phyloP scores from a whole-genome alignment of 2,797 vertebrate genomes.

The Thalassophryne amazonica region DNA sequence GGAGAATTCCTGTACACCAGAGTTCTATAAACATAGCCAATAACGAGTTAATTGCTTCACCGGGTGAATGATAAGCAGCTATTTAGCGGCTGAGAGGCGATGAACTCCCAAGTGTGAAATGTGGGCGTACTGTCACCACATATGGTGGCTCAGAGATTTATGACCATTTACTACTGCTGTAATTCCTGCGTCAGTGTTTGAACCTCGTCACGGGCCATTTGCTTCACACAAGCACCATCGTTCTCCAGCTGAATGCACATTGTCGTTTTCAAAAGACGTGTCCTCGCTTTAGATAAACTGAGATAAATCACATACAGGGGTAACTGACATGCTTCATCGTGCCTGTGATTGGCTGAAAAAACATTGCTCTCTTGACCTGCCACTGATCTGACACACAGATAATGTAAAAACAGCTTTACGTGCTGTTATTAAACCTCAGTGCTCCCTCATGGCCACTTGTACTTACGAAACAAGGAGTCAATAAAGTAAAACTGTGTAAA shows the following conservation, averaged over 20 bases:
- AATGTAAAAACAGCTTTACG: background rate
- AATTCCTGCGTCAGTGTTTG: conserved; percentile 57
- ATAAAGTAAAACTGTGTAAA: too few species aligned
- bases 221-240: conserved; percentile 68
- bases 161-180: conserved; percentile 61
- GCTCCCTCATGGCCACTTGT: too few species aligned
- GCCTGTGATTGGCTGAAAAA: conserved; percentile 30
- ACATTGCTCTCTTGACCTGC: conserved; percentile 3
- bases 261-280: conserved; percentile 63
- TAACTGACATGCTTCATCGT: conserved; percentile 27
- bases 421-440: background rate
- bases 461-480: too few species aligned
- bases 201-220: conserved; percentile 66
- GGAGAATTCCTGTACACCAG: conserved; percentile 67
- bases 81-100: conserved; percentile 45
- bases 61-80: conserved; percentile 67
- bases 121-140: conserved; percentile 53
- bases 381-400: background rate
- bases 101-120: conserved; percentile 61
- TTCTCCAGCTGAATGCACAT: conserved; percentile 51
- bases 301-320: conserved; percentile 47
- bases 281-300: too few species aligned
- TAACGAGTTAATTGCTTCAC: conserved; percentile 73
- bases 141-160: conserved; percentile 67
- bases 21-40: conserved; percentile 69